Evolutionary conservation across 2,113 vertebrate species (phyloP).

Genomic region (Melanerpes formicivorus): DNA sequence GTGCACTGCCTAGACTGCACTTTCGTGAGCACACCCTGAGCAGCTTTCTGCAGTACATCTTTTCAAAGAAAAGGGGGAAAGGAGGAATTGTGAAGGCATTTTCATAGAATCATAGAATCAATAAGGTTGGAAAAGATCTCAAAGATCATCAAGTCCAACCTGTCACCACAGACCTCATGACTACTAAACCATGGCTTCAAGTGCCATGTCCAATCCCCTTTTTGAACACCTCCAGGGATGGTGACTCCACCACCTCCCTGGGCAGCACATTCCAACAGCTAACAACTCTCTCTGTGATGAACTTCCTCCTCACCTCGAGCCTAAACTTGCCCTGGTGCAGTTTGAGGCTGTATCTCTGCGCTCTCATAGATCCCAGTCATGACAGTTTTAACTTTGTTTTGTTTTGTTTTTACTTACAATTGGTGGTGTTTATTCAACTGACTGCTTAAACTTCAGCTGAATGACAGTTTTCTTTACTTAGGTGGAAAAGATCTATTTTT

Average conservation of each 20-base stretch:
- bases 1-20: neutral
- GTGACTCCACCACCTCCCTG: no score
- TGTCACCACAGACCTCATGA: no score
- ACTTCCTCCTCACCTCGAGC: no score
- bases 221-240: no score
- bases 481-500: slow-evolving; percentile 97
- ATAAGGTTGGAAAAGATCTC: no score
- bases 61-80: neutral
- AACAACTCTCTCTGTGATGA: no score
- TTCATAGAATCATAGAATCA: neutral
- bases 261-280: no score
- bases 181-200: no score
- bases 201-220: no score
- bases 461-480: slow-evolving; percentile 79
- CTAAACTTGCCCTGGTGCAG: no score
- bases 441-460: slow-evolving; percentile 44
- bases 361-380: neutral
- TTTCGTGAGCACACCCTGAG: neutral
- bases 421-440: neutral
- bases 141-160: no score
- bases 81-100: neutral
- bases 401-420: neutral
- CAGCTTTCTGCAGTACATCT: neutral
- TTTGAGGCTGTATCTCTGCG: neutral
- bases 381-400: neutral